Base-by-base conservation (phyloP, 2,113 vertebrate species). In the Rhabdomys dilectus region DNA sequence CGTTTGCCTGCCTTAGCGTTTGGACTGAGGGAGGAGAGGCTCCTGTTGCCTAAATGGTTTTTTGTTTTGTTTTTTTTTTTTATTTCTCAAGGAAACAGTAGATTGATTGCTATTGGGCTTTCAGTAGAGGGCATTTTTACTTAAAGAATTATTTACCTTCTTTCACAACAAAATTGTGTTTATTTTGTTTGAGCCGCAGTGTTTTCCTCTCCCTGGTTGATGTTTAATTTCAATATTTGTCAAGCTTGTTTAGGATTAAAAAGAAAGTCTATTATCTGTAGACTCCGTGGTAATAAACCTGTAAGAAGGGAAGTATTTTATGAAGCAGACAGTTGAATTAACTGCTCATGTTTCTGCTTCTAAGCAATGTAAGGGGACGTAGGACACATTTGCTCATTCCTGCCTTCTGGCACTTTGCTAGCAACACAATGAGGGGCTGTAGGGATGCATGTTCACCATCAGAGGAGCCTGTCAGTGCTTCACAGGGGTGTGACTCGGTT, bases 171-270 rank as follows among this genome's bases (percentile, higher is more conserved):
- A 91, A 94, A 56, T 31, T 66, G 2, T 58, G 42, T 76, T 85
- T 94, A 26, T 82, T 91, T 95, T 93, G 58, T 90, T 88, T 93
- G 45, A 56, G 56, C n/a, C 78, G 42, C 31, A 29, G 9, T 60
- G 22, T 87, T 95, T 92, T 91, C 90, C 42, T 95, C 42, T 76
- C 88, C 42, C 68, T 81, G 36, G 42, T 85, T 96, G 86, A 60
- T 89, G n/a, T 76, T 90, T 88, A 93, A 95, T 93, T 95, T 92
- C 91, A 92, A 48, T 91, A 93, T 89, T 82, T 97, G n/a, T 84
- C 81, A 95, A n/a, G 62, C 21, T 92, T 72, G 5, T 86, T 91
- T 78, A 92, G 48, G 39, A 64, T 80, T 80, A 96, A 92, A 92
- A 81, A 64, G 62, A 87, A 92, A 87, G 75, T 58, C 22, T 70